A percentile compares a stretch with the other conserved stretches of the same genome.
Evolutionary conservation across 2,113 vertebrate species (phyloP).

Genomic region (Hemichromis elongatus): DNA sequence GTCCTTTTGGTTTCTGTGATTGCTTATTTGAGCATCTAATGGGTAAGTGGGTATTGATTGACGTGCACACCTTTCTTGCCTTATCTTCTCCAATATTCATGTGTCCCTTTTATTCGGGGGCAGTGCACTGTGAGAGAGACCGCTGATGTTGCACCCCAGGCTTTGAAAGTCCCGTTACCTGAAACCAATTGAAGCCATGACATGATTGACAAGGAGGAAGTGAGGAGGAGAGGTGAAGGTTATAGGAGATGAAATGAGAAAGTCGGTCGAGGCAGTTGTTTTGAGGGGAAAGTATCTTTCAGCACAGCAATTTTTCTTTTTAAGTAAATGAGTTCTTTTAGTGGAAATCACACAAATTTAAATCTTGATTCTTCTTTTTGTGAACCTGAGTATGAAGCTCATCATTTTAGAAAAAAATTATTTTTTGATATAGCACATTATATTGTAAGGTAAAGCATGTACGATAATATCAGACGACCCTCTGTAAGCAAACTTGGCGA

Average conservation of each 20-base stretch:
- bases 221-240: not conserved
- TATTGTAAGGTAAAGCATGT: not conserved
- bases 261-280: accelerated
- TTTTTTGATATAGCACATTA: not conserved
- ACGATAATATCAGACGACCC: not conserved
- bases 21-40: not conserved
- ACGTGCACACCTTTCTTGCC: not conserved
- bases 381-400: not conserved
- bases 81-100: constrained; percentile 65
- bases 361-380: not conserved
- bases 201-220: constrained; percentile 11
- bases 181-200: constrained; percentile 17
- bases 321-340: not conserved
- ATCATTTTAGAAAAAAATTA: not conserved
- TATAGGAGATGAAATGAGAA: not conserved
- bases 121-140: constrained; percentile 35
- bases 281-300: not conserved
- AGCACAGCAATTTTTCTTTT: accelerated
- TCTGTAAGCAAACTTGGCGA: not conserved
- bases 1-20: not conserved
- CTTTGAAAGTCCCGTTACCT: constrained; percentile 39
- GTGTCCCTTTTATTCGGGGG: constrained; percentile 35
- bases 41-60: not conserved
- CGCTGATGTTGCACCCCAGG: constrained; percentile 36
- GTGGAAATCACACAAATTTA: not conserved